phyloP scores from a whole-genome alignment of 37 sponge, comb jelly and placozoan genomes.

The Lycopodina hypogea region DNA sequence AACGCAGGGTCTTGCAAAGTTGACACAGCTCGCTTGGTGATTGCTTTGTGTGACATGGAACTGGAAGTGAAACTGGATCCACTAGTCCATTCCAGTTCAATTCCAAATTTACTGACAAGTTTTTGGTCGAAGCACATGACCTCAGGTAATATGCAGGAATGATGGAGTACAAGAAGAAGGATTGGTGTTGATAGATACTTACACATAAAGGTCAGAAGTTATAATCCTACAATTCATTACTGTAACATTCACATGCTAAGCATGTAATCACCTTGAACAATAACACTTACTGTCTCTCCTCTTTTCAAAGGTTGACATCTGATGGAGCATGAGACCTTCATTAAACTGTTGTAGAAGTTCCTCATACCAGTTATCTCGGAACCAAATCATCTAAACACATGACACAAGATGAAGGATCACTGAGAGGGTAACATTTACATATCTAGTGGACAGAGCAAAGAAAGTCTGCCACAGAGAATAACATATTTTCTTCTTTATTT shows the following conservation, averaged over 20 bases:
- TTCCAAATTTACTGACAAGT: slow-evolving; percentile 74
- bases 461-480: too few relatives aligned
- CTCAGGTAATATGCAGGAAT: slow-evolving; percentile 60
- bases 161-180: slow-evolving; percentile 35
- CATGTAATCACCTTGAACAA: neutral
- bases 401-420: neutral
- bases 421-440: too few relatives aligned
- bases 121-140: slow-evolving; percentile 54
- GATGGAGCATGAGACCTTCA: slow-evolving; percentile 67
- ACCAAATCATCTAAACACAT: slow-evolving; percentile 72
- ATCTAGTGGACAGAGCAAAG: too few relatives aligned
- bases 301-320: slow-evolving; percentile 73
- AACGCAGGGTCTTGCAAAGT: slow-evolving; percentile 82
- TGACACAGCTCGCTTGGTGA: slow-evolving; percentile 64
- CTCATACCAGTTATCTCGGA: slow-evolving; percentile 89
- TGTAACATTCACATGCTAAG: too few relatives aligned
- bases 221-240: neutral
- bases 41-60: slow-evolving; percentile 50
- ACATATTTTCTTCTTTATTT: too few relatives aligned
- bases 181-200: too few relatives aligned
- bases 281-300: slow-evolving; percentile 63
- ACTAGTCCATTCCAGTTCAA: slow-evolving; percentile 58
- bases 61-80: neutral
- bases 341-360: slow-evolving; percentile 82
- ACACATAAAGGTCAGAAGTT: neutral